These are phyloP conservation scores for Patagioenas fasciata DNA, from an alignment of 2,113 vertebrate species.

Conservation along the genomic window DNA sequence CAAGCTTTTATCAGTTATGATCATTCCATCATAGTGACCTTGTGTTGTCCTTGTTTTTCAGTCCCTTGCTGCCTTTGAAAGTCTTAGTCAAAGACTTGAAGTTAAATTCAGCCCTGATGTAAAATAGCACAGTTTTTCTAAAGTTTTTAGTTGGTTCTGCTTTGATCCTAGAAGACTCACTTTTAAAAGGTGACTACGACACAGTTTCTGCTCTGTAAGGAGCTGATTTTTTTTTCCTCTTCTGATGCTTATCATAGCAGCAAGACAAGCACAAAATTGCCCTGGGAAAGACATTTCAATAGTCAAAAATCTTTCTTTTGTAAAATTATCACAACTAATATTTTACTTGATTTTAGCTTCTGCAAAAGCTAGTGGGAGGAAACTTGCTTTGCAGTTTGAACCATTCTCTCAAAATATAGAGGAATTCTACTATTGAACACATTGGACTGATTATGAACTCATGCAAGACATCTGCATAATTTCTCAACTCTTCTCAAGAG, in stretches of 20 bases:
- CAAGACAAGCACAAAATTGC: conserved; percentile 35
- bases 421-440: background rate
- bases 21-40: conserved; percentile 25
- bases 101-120: conserved; percentile 63
- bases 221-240: conserved; percentile 11
- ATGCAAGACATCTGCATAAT: background rate
- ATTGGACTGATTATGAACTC: background rate
- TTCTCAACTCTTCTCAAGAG: background rate
- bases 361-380: conserved; percentile 6
- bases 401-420: background rate
- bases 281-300: conserved; percentile 34
- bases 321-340: conserved; percentile 17
- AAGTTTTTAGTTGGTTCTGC: conserved; percentile 32
- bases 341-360: conserved; percentile 9
- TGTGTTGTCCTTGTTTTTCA: conserved; percentile 56
- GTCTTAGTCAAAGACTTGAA: conserved; percentile 26
- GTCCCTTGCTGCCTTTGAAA: conserved; percentile 41
- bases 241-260: conserved; percentile 34
- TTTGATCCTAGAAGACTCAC: conserved; percentile 50
- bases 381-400: background rate
- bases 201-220: conserved; percentile 45
- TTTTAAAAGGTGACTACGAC: conserved; percentile 57
- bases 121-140: conserved; percentile 55
- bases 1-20: background rate
- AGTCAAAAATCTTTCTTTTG: conserved; percentile 21